A percentile compares a stretch with the other conserved stretches of the same genome.
phyloP scores from a whole-genome alignment of 2,888 invertebrate species.

The Drosophila fungiperda region DNA sequence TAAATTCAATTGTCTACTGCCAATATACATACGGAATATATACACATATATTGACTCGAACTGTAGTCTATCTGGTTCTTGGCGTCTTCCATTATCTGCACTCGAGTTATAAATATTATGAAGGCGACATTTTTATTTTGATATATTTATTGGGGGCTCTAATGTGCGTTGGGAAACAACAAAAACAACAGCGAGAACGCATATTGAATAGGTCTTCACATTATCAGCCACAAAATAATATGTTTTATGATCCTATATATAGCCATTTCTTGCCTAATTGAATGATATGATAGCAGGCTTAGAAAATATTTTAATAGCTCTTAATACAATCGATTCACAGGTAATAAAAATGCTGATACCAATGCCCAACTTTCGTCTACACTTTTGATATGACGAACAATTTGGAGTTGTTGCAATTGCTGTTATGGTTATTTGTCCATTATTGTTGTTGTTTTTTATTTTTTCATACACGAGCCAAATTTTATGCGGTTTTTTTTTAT shows the following conservation, averaged over 20 bases:
- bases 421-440: not conserved
- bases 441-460: constrained; percentile 2
- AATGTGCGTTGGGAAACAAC: constrained; percentile 66
- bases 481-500: constrained; percentile 1
- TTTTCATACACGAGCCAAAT: constrained; percentile 3
- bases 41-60: constrained; percentile 16
- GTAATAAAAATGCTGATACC: constrained; percentile 64
- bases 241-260: constrained; percentile 77
- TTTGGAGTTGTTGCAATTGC: constrained; percentile 20
- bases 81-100: constrained; percentile 71
- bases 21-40: constrained; percentile 32
- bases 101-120: constrained; percentile 60
- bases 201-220: constrained; percentile 61
- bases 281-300: constrained; percentile 76
- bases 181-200: constrained; percentile 32
- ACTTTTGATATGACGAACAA: constrained; percentile 36
- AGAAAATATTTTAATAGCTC: constrained; percentile 78
- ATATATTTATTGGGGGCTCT: constrained; percentile 70
- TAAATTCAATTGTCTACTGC: constrained; percentile 48
- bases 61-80: constrained; percentile 45
- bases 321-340: constrained; percentile 78
- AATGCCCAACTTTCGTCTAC: constrained; percentile 45
- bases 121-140: constrained; percentile 79
- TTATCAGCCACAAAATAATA: constrained; percentile 65
- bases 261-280: constrained; percentile 77